These are phyloP conservation scores for Labeo calbasu DNA, from an alignment of 2,797 vertebrate genomes.

Conservation along the genomic window DNA sequence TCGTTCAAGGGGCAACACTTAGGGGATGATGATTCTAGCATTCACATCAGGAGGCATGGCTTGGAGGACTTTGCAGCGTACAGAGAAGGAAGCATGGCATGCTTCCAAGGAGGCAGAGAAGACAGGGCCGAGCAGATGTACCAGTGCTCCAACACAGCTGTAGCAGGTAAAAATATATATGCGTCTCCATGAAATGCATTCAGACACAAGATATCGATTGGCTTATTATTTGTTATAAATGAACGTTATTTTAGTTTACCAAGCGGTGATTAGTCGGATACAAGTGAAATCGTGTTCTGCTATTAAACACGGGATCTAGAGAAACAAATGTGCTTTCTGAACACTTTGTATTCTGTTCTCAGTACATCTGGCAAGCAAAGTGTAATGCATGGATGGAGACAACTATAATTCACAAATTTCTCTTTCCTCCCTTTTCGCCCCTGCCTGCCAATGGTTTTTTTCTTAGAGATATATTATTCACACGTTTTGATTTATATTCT, in stretches of 20 bases:
- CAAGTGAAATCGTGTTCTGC: conserved; percentile 4
- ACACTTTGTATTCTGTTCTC: conserved; percentile 74
- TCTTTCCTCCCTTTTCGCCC: conserved; percentile 70
- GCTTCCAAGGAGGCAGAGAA: conserved; percentile 87
- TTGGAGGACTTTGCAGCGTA: conserved; percentile 88
- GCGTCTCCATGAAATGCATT: too few species aligned
- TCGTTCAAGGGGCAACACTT: conserved; percentile 84
- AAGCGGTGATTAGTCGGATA: conserved; percentile 1
- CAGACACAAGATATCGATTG: background rate
- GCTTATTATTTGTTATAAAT: background rate
- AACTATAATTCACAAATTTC: conserved; percentile 86
- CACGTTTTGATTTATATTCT: conserved; percentile 99
- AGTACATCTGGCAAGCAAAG: conserved; percentile 81
- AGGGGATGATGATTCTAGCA: conserved; percentile 79
- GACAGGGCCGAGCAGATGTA: conserved; percentile 79
- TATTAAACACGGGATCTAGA: conserved; percentile 28
- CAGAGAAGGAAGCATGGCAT: conserved; percentile 89
- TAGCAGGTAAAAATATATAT: conserved; percentile 82
- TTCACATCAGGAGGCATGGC: conserved; percentile 85
- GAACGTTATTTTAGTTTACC: background rate
- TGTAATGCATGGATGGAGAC: conserved; percentile 82
- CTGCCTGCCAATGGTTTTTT: conserved; percentile 82
- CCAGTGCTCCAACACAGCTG: conserved; percentile 77
- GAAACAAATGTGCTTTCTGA: conserved; percentile 71
- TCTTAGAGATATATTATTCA: conserved; percentile 95